phyloP scores from a whole-genome alignment of 2,113 vertebrate species.

The Centropristis striata region DNA sequence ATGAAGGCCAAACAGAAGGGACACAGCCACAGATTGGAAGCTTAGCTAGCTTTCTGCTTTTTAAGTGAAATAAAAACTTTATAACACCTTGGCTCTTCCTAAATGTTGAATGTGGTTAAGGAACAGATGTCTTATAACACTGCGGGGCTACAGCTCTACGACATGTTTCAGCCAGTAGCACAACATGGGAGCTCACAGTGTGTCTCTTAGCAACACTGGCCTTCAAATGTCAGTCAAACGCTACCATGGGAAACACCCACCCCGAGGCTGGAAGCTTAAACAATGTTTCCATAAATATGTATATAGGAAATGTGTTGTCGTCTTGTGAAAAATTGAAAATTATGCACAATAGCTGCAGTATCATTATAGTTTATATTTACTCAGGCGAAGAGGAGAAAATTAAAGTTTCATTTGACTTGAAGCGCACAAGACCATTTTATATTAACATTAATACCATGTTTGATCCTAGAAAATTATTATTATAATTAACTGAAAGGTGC shows the following conservation, averaged over 20 bases:
- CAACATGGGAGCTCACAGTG: background rate
- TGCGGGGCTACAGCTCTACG: background rate
- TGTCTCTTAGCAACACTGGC: constrained; percentile 10
- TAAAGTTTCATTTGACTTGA: background rate
- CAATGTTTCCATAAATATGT: background rate
- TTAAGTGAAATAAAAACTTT: background rate
- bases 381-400: background rate
- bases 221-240: background rate
- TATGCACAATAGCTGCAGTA: background rate
- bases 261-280: background rate
- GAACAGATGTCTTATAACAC: constrained; percentile 1
- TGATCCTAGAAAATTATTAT: background rate
- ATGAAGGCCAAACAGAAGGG: background rate
- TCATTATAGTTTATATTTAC: background rate
- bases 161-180: background rate
- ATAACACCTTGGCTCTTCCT: background rate
- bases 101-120: background rate
- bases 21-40: background rate
- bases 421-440: too few relatives aligned
- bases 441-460: too few relatives aligned
- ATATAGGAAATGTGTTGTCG: background rate
- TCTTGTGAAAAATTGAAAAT: background rate
- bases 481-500: background rate
- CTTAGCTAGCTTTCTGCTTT: background rate
- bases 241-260: background rate